Evolutionary conservation across 2,797 vertebrate species (phyloP), one percentile per base, ranked within the genome.

Genomic region (Pygocentrus nattereri): DNA sequence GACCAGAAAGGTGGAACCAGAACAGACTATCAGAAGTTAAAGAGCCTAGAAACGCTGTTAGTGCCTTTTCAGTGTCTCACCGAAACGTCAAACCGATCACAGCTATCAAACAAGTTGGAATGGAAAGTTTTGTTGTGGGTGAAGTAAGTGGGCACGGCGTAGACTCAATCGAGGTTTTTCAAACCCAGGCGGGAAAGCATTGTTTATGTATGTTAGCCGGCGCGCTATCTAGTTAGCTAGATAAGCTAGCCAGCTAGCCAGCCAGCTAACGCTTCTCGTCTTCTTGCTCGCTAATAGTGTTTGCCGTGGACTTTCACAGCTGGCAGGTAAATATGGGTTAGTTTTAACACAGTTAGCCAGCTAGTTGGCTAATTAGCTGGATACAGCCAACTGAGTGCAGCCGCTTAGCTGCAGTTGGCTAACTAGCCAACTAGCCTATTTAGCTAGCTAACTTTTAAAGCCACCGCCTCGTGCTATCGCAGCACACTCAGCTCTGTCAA

Each of bases 101-200:
- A 62, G 13, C 27, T 13, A 3, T 18, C 2, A 31, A 18, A 62
- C 0, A 27, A 62, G 15, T 13, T 61, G 27, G 5, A 3, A 30
- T 16, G 13, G 23, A 21, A 30, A 31, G 27, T 62, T 30, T 7
- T 31, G 2, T 12, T 12, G 23, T n/a, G 21, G 5, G 1, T 21
- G 6, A 18, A 11, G 25, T 3, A 25, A 8, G 1, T 27, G 59
- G 56, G 12, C 38, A 44, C n/a, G 25, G 47, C 1, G 16, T 12
- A 7, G 25, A 67, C 64, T 27, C 19, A 25, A 2, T 11, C 13
- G 5, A 23, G 67, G 7, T 58, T 72, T 74, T 84, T 87, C 78
- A 84, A 87, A 87, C 71, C 31, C 79, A 84, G 85, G 83, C 85
- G 85, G 85, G 85, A 87, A 86, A 80, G 18, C 58, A 34, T 70